Evolutionary conservation across 2,888 invertebrate species (phyloP).

Genomic region (Lypha dubia): DNA sequence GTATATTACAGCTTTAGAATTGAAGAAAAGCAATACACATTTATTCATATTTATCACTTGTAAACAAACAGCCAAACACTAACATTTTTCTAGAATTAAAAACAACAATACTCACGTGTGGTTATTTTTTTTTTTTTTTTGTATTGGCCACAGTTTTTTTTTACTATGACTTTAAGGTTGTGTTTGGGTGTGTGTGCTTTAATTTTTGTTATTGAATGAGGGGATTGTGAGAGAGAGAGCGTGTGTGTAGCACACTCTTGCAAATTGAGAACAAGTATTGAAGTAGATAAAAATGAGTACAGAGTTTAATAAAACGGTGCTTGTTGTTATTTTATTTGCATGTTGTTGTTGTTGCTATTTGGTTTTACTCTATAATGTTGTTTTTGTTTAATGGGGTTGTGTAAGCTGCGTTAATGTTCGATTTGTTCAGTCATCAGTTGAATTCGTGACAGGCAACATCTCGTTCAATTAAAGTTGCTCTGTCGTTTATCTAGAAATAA

Average conservation of each 20-base stretch:
- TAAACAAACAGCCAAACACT: slow-evolving; percentile 47
- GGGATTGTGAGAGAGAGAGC: slow-evolving; percentile 53
- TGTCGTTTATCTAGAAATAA: slow-evolving; percentile 75
- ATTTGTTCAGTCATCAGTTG: slow-evolving; percentile 84
- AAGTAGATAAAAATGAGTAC: slow-evolving; percentile 61
- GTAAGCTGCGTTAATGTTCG: slow-evolving; percentile 82
- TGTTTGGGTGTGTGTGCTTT: slow-evolving; percentile 10
- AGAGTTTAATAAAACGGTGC: slow-evolving; percentile 54
- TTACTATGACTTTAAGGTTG: slow-evolving; percentile 2
- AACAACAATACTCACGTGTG: slow-evolving; percentile 69
- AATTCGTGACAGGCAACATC: slow-evolving; percentile 84
- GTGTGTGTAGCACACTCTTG: slow-evolving; percentile 30
- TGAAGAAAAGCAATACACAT: not conserved
- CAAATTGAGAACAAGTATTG: slow-evolving; percentile 63
- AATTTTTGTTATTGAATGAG: slow-evolving; percentile 57
- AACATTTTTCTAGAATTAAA: slow-evolving; percentile 35
- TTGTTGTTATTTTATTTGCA: slow-evolving; percentile 31
- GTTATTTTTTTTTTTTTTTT: slow-evolving; percentile 35
- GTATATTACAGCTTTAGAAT: slow-evolving; percentile 33
- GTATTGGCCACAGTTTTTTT: slow-evolving; percentile 35
- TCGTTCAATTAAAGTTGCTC: slow-evolving; percentile 79
- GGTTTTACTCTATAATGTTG: slow-evolving; percentile 68
- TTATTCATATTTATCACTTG: slow-evolving; percentile 59
- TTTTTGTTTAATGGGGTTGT: slow-evolving; percentile 79
- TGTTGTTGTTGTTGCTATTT: slow-evolving; percentile 57